Evolutionary conservation across 1,140 invertebrate genomes (phyloP).

Genomic region (Leucophenga varia): DNA sequence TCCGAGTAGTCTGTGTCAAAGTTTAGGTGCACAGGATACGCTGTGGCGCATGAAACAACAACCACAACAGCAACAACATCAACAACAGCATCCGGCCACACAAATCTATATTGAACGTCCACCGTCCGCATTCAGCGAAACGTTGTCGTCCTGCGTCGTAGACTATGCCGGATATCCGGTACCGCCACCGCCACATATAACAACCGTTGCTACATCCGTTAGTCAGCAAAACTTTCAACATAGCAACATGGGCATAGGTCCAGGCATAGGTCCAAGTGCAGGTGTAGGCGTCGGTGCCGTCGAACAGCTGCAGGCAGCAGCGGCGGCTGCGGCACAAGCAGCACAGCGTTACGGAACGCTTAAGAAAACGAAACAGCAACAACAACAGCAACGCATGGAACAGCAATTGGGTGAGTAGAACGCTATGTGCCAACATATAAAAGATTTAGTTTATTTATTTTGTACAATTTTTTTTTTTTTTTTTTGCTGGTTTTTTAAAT

Average conservation of each 20-base stretch:
- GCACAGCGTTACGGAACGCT: conserved; percentile 47
- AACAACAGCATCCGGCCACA: conserved; percentile 54
- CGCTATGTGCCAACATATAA: no score
- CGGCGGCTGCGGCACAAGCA: conserved; percentile 23
- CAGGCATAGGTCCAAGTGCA: neutral
- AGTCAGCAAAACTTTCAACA: conserved; percentile 43
- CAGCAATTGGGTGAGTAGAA: conserved; percentile 40
- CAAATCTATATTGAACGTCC: conserved; percentile 50
- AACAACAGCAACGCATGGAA: conserved; percentile 38
- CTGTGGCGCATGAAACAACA: conserved; percentile 84
- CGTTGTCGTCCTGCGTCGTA: conserved; percentile 26
- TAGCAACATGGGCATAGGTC: conserved; percentile 5
- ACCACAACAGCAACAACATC: conserved; percentile 58
- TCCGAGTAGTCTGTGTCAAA: conserved; percentile 75
- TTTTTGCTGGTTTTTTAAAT: neutral
- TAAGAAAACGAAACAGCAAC: conserved; percentile 38
- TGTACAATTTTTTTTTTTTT: no score
- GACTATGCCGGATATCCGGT: conserved; percentile 44
- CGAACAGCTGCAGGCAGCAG: conserved; percentile 18
- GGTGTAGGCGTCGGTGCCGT: no score
- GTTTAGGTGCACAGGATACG: conserved; percentile 69
- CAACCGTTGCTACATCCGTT: conserved; percentile 41
- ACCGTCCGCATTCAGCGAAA: conserved; percentile 40
- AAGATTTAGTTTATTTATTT: no score
- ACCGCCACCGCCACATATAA: conserved; percentile 37